These are phyloP conservation scores for Atrina japonica DNA, from an alignment of 2,888 invertebrate species.

Conservation along the genomic window DNA sequence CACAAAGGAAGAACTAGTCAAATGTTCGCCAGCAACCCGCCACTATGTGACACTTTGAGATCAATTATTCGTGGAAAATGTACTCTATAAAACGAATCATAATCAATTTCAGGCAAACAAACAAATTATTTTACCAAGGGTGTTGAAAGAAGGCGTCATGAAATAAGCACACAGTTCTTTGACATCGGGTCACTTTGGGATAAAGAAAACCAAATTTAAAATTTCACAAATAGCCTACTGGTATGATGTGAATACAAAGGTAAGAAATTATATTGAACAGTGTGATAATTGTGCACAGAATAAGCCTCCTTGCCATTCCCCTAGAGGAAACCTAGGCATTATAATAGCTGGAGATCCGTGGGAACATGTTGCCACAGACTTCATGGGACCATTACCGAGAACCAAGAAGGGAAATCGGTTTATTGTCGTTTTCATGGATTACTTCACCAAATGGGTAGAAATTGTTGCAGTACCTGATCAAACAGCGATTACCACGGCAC, in stretches of 20 bases:
- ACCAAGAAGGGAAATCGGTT: constrained; percentile 28
- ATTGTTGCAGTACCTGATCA: constrained; percentile 28
- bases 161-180: constrained; percentile 5
- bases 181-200: constrained; percentile 22
- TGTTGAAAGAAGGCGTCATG: constrained; percentile 14
- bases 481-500: constrained; percentile 16
- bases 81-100: background rate
- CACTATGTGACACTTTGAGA: constrained; percentile 16
- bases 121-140: constrained; percentile 7
- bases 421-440: constrained; percentile 33
- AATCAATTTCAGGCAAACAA: background rate
- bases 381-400: constrained; percentile 34
- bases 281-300: constrained; percentile 26
- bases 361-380: constrained; percentile 28
- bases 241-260: constrained; percentile 15
- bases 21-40: background rate
- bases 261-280: background rate
- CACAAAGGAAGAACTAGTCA: constrained; percentile 11
- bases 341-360: constrained; percentile 87
- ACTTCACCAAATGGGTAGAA: constrained; percentile 37
- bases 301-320: constrained; percentile 9
- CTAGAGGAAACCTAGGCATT: constrained; percentile 81
- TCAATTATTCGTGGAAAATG: constrained; percentile 2
- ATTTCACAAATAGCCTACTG: constrained; percentile 28
- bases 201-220: constrained; percentile 15